Conservation (phyloP, 2,888 invertebrate species). For the Byasa hedistus region DNA sequence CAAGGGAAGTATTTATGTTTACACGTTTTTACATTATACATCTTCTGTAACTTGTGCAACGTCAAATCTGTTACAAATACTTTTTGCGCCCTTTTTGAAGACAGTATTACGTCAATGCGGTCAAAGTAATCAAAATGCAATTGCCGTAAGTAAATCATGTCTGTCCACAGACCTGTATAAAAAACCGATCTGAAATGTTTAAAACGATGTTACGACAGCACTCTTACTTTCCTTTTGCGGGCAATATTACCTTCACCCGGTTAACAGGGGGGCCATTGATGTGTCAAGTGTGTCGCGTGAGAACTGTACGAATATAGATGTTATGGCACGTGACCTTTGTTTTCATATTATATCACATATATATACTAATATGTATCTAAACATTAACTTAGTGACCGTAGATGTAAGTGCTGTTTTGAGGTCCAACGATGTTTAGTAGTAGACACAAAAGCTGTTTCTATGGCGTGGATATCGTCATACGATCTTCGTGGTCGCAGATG, state of each 20-base stretch:
- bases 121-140: constrained; percentile 12
- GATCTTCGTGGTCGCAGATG: too few species aligned
- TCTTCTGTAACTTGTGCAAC: background rate
- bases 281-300: constrained; percentile 2
- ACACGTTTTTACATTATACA: background rate
- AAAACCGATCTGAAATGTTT: constrained; percentile 9
- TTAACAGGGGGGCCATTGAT: constrained; percentile 8
- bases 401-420: too few species aligned
- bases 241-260: constrained; percentile 19
- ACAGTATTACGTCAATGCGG: constrained; percentile 4
- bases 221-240: constrained; percentile 24
- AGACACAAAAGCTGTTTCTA: too few species aligned
- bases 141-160: background rate
- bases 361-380: too few species aligned
- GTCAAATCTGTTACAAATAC: background rate
- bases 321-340: background rate
- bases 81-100: constrained; percentile 4
- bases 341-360: background rate
- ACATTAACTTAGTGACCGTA: too few species aligned
- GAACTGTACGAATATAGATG: background rate
- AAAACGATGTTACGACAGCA: constrained; percentile 11
- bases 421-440: too few species aligned
- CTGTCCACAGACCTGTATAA: background rate
- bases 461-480: too few species aligned
- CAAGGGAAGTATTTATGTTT: too few species aligned